A percentile compares a stretch with the other conserved stretches of the same genome.
Conservation (phyloP, 1,140 invertebrate species). For the Ostrea denselamellosa region DNA sequence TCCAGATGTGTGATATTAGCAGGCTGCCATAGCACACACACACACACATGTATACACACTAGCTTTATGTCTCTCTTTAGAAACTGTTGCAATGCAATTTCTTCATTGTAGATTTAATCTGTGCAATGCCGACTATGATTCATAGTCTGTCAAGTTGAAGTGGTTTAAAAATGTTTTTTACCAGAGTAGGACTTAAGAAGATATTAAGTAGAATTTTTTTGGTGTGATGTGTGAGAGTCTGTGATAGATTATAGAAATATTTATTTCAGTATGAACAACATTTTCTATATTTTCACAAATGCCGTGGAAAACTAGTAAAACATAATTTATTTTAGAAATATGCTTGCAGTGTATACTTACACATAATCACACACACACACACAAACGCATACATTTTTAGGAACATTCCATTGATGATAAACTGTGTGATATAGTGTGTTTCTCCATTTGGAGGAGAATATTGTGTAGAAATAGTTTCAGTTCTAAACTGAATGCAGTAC, state of each 20-base stretch:
- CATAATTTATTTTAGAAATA: slow-evolving; percentile 15
- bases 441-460: not conserved
- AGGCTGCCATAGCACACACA: not conserved
- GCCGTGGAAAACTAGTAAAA: not conserved
- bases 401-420: slow-evolving; percentile 8
- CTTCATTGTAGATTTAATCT: not conserved
- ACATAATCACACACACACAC: not conserved
- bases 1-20: slow-evolving; percentile 2
- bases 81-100: slow-evolving; percentile 5
- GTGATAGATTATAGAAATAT: slow-evolving; percentile 26
- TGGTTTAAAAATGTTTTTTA: not conserved
- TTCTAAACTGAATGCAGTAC: slow-evolving; percentile 4
- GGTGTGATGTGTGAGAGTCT: not conserved
- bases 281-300: slow-evolving; percentile 23
- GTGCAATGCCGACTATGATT: slow-evolving; percentile 7
- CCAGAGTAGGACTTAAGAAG: not conserved
- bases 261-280: slow-evolving; percentile 23
- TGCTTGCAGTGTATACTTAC: not conserved
- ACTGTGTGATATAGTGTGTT: not conserved
- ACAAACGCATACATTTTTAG: not conserved
- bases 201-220: not conserved
- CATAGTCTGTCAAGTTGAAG: not conserved
- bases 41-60: not conserved
- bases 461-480: not conserved
- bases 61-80: not conserved